Conservation (phyloP, 1,140 invertebrate species). For the Dendrolimus punctatus region DNA sequence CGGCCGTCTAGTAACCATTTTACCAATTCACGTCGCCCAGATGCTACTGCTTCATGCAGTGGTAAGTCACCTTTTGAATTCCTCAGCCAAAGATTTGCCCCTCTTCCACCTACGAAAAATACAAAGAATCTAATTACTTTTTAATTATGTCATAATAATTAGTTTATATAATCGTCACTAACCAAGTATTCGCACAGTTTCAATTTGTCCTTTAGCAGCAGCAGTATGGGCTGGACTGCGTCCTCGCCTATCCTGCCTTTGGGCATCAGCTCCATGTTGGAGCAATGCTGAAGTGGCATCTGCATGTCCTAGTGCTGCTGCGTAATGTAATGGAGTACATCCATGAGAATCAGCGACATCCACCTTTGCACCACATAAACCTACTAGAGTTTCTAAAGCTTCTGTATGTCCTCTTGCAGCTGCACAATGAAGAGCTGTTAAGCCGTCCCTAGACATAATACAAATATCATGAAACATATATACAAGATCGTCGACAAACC, state of each 20-base stretch:
- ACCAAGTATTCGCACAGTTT: slow-evolving; percentile 73
- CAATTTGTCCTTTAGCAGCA: slow-evolving; percentile 93
- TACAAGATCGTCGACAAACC: too few species aligned
- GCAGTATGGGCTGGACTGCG: slow-evolving; percentile 89
- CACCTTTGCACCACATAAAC: slow-evolving; percentile 89
- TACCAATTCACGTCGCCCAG: slow-evolving; percentile 89
- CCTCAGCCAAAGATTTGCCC: slow-evolving; percentile 92
- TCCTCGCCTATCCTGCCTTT: slow-evolving; percentile 93
- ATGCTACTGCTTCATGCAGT: slow-evolving; percentile 95
- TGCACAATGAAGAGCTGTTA: slow-evolving; percentile 95
- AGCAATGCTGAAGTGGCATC: slow-evolving; percentile 93
- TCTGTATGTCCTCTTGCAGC: slow-evolving; percentile 95
- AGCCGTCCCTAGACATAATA: slow-evolving; percentile 77
- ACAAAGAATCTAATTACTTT: neutral
- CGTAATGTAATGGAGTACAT: slow-evolving; percentile 96
- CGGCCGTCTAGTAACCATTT: slow-evolving; percentile 88
- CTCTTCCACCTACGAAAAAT: slow-evolving; percentile 76
- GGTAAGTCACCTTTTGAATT: slow-evolving; percentile 94
- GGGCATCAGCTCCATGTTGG: slow-evolving; percentile 90
- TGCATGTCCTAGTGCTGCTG: slow-evolving; percentile 94
- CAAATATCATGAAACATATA: too few species aligned
- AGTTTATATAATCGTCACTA: slow-evolving; percentile 6
- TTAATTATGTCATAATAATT: neutral
- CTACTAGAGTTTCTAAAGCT: slow-evolving; percentile 91
- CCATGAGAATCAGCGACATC: slow-evolving; percentile 92